Base-by-base conservation (phyloP, 2,888 invertebrate species). In the Clunio marinus region DNA sequence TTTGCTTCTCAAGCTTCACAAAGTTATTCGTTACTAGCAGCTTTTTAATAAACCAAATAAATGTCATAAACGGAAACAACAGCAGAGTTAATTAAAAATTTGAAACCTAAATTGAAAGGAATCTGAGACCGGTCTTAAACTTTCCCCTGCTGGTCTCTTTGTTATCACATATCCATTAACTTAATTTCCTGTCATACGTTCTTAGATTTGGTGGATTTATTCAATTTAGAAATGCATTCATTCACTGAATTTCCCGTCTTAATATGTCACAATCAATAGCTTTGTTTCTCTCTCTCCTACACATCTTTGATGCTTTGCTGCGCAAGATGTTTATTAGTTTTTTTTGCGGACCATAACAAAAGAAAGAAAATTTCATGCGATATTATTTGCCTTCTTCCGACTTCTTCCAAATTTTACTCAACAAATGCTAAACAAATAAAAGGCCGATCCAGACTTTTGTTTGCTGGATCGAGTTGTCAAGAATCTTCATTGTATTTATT, bases 271-370 rank as follows among this genome's bases (percentile, higher is more conserved):
- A 10, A 27, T 15, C 17, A n/a, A 32, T 8, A 15, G n/a, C n/a
- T 28, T 27, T 28, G 22, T 24, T 58, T 17, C 8, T 55, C 22
- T 27, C 28, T 58, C 51, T n/a, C 32, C 15, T 59, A 32, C 32
- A 2, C 32, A 59, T 28, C n/a, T 8, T 45, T 45, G 15, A 3
- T 45, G 4, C 45, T 45, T 45, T 8, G 4, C 45, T 45, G 4
- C 8, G 13, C 59, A 20, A 35, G 24, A 66, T 63, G 17, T 66
- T 28, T 66, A 28, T 51, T 55, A n/a, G 35, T 32, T 66, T 66
- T 66, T 66, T 35, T 28, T 66, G 66, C 66, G 51, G 66, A 66
- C 66, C 66, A 41, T 27, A 46, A 63, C 63, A 55, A 66, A 22
- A 66, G 24, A n/a, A 45, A 20, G 7, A 7, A 35, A 25, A 59